Conservation (phyloP, 2,113 vertebrate genomes). For the Dolichallabes microphthalmus region DNA sequence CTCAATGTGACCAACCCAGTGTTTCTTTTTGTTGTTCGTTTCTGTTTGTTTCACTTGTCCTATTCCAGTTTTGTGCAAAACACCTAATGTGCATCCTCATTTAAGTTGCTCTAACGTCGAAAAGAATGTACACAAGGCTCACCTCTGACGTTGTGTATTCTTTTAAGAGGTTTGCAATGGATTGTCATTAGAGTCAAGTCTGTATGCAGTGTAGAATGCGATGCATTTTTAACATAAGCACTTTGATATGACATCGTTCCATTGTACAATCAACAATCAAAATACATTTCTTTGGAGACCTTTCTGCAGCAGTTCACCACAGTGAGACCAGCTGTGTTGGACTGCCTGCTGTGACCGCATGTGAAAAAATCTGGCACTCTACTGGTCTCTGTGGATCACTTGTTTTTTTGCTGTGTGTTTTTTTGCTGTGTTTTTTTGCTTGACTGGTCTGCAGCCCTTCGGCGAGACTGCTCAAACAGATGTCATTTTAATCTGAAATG, state of each 20-base stretch:
- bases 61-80: conserved; percentile 18
- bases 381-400: conserved; percentile 75
- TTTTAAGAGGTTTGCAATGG: conserved; percentile 76
- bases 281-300: conserved; percentile 32
- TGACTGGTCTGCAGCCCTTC: conserved; percentile 84
- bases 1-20: conserved; percentile 34
- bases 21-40: conserved; percentile 37
- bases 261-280: conserved; percentile 67
- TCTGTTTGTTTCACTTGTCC: conserved; percentile 45
- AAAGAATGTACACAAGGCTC: conserved; percentile 64
- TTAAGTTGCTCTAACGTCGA: neutral
- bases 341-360: conserved; percentile 81
- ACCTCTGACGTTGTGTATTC: conserved; percentile 56
- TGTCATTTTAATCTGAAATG: conserved; percentile 86
- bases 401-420: conserved; percentile 67
- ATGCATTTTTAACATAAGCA: neutral
- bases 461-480: conserved; percentile 82
- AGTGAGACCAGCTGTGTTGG: conserved; percentile 69
- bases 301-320: conserved; percentile 56
- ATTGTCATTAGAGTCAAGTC: conserved; percentile 42
- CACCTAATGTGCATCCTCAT: neutral
- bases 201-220: conserved; percentile 4
- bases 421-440: conserved; percentile 75
- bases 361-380: conserved; percentile 79
- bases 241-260: conserved; percentile 48